A percentile compares a stretch with the other conserved stretches of the same genome.
These are phyloP conservation scores for Neoseiulus cucumeris DNA, from an alignment of 1,140 invertebrate species.

Conservation along the genomic window DNA sequence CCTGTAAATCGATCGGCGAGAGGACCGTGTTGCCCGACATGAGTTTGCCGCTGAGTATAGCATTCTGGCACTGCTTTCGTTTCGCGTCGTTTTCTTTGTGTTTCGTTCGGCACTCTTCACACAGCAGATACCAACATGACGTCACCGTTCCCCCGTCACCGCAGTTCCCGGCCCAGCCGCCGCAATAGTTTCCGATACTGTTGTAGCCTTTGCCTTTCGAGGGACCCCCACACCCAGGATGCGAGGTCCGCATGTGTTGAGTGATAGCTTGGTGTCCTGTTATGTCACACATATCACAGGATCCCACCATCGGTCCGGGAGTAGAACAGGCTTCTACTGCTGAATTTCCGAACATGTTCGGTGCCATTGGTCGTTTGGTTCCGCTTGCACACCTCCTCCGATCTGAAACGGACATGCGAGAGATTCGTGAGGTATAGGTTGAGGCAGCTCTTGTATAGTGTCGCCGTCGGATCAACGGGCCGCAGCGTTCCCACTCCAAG, in stretches of 20 bases:
- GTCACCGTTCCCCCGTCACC: slow-evolving; percentile 62
- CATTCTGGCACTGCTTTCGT: slow-evolving; percentile 26
- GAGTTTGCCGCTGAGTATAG: slow-evolving; percentile 22
- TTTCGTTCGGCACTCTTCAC: slow-evolving; percentile 64
- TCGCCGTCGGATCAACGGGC: too few species aligned
- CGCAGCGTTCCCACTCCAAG: too few species aligned
- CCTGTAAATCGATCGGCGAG: slow-evolving; percentile 14
- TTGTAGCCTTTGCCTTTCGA: slow-evolving; percentile 74
- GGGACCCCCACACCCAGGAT: slow-evolving; percentile 69
- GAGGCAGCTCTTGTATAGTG: too few species aligned
- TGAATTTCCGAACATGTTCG: slow-evolving; percentile 5
- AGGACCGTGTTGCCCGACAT: slow-evolving; percentile 16
- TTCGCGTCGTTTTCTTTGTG: slow-evolving; percentile 34
- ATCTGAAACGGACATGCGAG: too few species aligned
- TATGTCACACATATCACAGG: slow-evolving; percentile 65
- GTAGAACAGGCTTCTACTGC: neutral
- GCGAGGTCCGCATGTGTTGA: slow-evolving; percentile 68
- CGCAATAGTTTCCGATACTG: slow-evolving; percentile 56
- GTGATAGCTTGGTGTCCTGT: slow-evolving; percentile 57
- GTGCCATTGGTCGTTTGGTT: neutral
- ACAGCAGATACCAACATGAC: slow-evolving; percentile 74
- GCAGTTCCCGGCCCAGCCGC: slow-evolving; percentile 67
- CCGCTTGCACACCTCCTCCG: too few species aligned
- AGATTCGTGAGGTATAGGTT: too few species aligned
- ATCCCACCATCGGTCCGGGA: neutral